Conservation (phyloP, 2,113 vertebrate genomes). For the Trematocara stigmaticum region DNA sequence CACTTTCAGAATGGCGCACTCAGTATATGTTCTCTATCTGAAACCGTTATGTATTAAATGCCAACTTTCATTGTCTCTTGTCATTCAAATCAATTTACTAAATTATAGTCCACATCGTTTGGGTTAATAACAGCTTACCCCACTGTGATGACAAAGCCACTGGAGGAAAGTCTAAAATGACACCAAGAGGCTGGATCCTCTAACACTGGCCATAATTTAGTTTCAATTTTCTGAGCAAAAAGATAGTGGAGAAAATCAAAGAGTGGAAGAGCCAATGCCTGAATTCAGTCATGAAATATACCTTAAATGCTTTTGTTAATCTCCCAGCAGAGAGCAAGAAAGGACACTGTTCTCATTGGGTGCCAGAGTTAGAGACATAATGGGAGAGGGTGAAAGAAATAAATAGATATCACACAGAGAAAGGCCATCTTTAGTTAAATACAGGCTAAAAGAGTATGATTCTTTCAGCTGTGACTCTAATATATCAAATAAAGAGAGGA, state of each 20-base stretch:
- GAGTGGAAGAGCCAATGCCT: neutral
- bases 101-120: neutral
- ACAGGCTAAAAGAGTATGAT: neutral
- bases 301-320: slow-evolving; percentile 17
- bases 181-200: neutral
- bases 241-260: neutral
- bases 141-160: neutral
- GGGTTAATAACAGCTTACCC: neutral
- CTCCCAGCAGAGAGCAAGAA: neutral
- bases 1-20: neutral
- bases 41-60: neutral
- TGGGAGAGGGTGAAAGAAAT: neutral
- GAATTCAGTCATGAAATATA: slow-evolving; percentile 3
- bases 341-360: neutral
- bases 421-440: slow-evolving; percentile 16
- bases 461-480: neutral
- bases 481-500: neutral
- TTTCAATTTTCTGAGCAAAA: slow-evolving; percentile 13
- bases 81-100: neutral
- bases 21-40: neutral
- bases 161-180: neutral
- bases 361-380: neutral
- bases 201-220: neutral
- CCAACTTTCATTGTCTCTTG: neutral
- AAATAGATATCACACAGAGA: slow-evolving; percentile 2